Evolutionary conservation across 2,888 invertebrate species (phyloP), one percentile per base, ranked within the genome.

Genomic region (Globia sparganii): DNA sequence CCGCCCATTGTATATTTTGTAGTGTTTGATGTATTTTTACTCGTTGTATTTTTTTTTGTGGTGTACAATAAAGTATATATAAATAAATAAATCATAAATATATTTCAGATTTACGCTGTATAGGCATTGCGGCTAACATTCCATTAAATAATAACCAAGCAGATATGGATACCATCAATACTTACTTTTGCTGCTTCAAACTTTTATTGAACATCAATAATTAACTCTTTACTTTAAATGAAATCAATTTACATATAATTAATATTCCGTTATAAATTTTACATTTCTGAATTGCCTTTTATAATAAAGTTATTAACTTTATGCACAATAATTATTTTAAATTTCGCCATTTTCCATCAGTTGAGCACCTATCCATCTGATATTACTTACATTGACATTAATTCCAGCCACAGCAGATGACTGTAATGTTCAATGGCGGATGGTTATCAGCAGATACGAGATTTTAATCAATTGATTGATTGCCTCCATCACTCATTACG

Each of bases 381-480:
- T 13, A 58, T 34, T 75, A 67, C 53, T 61, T 61, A 65, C 37
- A 18, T 34, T n/a, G 11, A 68, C n/a, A 56, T 56, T 59, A 4
- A n/a, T 34, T 6, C 1, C 18, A 13, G n/a, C 25, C 28, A 53
- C 37, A 37, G 62, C 69, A 59, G 83, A 72, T 69, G 68, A 56
- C 28, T 62, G 69, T 64, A 66, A 72, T 69, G 69, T 75, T 78
- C 66, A 78, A 83, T 83, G 66, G 72, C 67, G 64, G 70, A 69
- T 83, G 78, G 67, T 68, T 65, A 76, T 67, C 72, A 77, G 66
- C 72, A 67, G 65, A 77, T 80, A 77, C 70, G 77, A 74, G 73
- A 77, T 77, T 84, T 82, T 82, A 84, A 88, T 83, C 78, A 87
- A 75, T 71, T 87, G 87, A 85, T 77, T 85, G 81, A 80, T 74